Base-by-base conservation (phyloP, 53 echinoderm and acorn worm species). In the Holothuria leucospilota region DNA sequence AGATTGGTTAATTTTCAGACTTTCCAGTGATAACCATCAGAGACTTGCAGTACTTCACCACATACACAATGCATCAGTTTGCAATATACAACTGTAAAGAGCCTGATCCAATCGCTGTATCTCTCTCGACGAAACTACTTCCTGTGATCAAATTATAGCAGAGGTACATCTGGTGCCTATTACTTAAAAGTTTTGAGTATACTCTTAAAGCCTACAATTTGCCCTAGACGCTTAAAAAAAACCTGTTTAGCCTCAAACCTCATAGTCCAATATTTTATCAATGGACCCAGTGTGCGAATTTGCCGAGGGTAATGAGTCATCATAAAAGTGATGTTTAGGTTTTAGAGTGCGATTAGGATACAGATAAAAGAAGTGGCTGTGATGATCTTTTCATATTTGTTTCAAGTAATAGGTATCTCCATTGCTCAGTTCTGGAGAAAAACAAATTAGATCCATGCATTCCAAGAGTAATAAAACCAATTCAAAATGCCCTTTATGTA, bases 311-410 rank as follows among this genome's bases (percentile, higher is more conserved):
- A 86, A 40, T 90, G 90, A 5, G 63, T 78, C 69, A 86, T 78
- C n/a, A n/a, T n/a, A n/a, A 24, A 85, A 77, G 29, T 90, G 90
- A 40, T 90, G 90, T 69, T 90, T 90, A 14, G 85, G 85, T 20
- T 77, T 90, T 1, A 90, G 59, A 59, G 68, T 14, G 10, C 80
- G 64, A n/a, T 66, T 65, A 16, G 85, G 85, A 77, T 63, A 89
- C 39, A 89, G 52, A 20, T 62, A 65, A 6, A 56, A n/a, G 20
- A 89, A 85, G 39, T 71, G 62, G 11, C 2, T 21, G 51, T 89
- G 89, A 46, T 89, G 89, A 56, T 89, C 85, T 10, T 71, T 75
- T 5, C 85, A 74, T 21, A 75, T 29, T 21, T 77, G 53, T 61
- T 89, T 89, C 29, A 89, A 77, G 27, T 16, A 59, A 38, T 40